Base-by-base conservation (phyloP, 2,888 invertebrate genomes). In the Thymelicus acteon region DNA sequence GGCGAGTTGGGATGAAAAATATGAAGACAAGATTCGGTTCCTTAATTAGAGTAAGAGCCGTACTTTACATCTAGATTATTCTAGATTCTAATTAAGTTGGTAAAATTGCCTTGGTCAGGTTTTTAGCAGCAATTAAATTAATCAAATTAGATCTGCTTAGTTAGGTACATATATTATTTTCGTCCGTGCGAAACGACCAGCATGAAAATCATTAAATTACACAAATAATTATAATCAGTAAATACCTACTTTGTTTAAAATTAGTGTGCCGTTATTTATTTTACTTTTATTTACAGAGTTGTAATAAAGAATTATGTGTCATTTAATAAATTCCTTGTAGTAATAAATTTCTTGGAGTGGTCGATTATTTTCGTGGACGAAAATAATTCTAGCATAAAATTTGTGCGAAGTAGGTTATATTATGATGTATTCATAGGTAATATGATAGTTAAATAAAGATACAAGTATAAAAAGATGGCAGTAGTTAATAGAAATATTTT, bases 1-100 rank as follows among this genome's bases (percentile, higher is more conserved):
- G 58, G 63, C 31, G 61, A 62, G 62, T 68, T 62, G 48, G 13
- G 8, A 63, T 63, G 62, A 60, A 62, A 47, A 54, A 69, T 47
- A 58, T 69, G 40, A 69, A 68, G 61, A 61, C 52, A 66, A 4
- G 12, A 8, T 37, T 67, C 67, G 61, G 67, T 67, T 61, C 60
- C 61, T 61, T 67, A 52, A 54, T 67, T 61, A 67, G 12, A 67
- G 19, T 61, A 39, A 54, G 54, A 68, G 64, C 40, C 8, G 24
- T 65, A 47, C 10, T 63, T 54, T 44, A 63, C 13, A 64, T 40
- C 49, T 64, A 64, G 12, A n/a, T 15, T 37, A 13, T 40, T 52
- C 49, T 64, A 64, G 12, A n/a, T 12, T 37, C 24, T 40, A 54
- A 13, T 19, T 13, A 40, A 54, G 40, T 40, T 64, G 13, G 64